These are phyloP conservation scores for Acyrthosiphon pisum DNA, from an alignment of 1,140 invertebrate genomes.

Conservation along the genomic window DNA sequence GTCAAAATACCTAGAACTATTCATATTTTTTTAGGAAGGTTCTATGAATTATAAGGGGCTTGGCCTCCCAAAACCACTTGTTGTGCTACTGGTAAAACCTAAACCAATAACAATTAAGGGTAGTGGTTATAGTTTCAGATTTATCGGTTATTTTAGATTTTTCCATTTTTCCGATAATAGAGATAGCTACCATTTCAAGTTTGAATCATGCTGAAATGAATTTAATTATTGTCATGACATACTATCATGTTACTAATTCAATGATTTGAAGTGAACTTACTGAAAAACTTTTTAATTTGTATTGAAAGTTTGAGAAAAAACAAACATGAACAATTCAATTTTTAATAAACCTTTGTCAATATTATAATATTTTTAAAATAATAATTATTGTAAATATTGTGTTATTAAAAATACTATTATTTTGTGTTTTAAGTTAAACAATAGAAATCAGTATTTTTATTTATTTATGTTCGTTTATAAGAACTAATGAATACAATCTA, in stretches of 20 bases:
- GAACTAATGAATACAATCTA: not conserved
- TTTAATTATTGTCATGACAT: not conserved
- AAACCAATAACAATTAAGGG: not conserved
- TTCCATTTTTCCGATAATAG: too few relatives aligned
- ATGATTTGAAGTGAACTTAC: not conserved
- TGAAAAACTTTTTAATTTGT: too few relatives aligned
- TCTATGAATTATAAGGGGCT: not conserved
- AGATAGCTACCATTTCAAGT: not conserved
- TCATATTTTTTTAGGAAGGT: not conserved
- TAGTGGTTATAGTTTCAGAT: not conserved
- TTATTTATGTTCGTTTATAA: not conserved
- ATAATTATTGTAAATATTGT: not conserved
- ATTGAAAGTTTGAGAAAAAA: not conserved
- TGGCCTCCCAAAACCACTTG: not conserved
- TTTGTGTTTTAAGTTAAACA: not conserved
- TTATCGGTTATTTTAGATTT: too few relatives aligned
- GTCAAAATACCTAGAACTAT: not conserved
- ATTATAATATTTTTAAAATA: not conserved
- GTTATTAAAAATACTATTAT: too few relatives aligned
- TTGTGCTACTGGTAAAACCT: not conserved
- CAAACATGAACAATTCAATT: not conserved
- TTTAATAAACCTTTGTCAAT: not conserved
- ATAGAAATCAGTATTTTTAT: not conserved
- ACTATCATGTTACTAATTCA: not conserved
- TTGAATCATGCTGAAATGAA: not conserved